Evolutionary conservation across 2,113 vertebrate genomes (phyloP), one percentile per base, ranked within the genome.

Genomic region (Bubo bubo): DNA sequence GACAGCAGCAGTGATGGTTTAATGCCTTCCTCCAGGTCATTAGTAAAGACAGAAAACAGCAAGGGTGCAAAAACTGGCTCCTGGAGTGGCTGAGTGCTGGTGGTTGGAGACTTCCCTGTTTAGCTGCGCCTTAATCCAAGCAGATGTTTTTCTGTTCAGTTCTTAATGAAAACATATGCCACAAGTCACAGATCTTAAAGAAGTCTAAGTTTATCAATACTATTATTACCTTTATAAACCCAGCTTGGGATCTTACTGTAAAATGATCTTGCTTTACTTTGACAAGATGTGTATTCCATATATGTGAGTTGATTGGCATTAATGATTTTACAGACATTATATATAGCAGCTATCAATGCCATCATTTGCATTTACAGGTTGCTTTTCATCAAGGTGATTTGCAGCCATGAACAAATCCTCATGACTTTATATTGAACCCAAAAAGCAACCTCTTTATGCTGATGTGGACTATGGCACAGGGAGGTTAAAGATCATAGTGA

Each of bases 391-490:
- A 47, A 72, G 58, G 71, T 52, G 71, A 15, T 88, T 90, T 66
- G 75, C 79, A 92, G 86, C 88, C 68, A 7, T 5, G 45, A 91
- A 19, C 82, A 93, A 95, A 49, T 67, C 53, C 59, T 63, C 53
- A 0, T 41, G 39, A 49, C 37, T 74, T 34, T 64, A 18, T 55
- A 32, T 3, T 55, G 37, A 74, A n/a, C n/a, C 52, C 62, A 6
- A 5, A 72, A 75, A 93, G 6, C 63, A 56, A 6, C 41, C 47
- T 22, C 45, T 43, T 74, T 49, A 21, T 59, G n/a, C 27, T 28
- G 4, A 8, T 5, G 2, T 32, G 64, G 30, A 2, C 50, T 49
- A 0, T 58, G 90, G 68, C 53, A 15, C 2, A 0, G 58, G n/a
- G 27, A 62, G 24, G 10, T 67, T 43, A 41, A 47, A 47, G 39